phyloP scores from a whole-genome alignment of 2,888 invertebrate genomes.

The Stenchaetothrips biformis region DNA sequence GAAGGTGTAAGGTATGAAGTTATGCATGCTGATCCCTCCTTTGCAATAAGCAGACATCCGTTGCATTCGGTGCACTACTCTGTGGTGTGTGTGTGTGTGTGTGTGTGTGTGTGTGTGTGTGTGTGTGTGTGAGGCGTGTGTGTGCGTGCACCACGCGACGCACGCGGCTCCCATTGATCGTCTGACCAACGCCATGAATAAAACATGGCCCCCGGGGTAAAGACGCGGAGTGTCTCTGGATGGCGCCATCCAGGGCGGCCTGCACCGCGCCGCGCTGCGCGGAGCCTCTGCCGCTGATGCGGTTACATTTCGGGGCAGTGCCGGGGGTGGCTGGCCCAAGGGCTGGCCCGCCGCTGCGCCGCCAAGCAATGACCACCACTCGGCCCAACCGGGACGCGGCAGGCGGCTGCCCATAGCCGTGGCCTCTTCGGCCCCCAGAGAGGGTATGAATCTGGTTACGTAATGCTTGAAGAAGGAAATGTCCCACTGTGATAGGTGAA shows the following conservation, averaged over 20 bases:
- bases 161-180: neutral
- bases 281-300: neutral
- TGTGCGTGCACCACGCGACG: neutral
- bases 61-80: neutral
- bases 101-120: neutral
- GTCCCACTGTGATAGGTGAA: no score
- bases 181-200: slow-evolving; percentile 14
- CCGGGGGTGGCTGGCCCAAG: no score
- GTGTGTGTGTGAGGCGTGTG: neutral
- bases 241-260: neutral
- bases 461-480: no score
- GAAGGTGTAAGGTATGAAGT: neutral
- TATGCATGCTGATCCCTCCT: neutral
- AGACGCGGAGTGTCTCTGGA: neutral
- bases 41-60: neutral
- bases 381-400: no score
- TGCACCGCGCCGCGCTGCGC: neutral
- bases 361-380: no score
- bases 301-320: neutral
- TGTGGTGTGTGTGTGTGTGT: neutral
- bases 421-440: no score
- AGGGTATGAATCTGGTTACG: no score
- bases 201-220: neutral
- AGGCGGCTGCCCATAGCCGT: no score
- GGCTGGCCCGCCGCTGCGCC: no score